Evolutionary conservation across 2,888 invertebrate genomes (phyloP).

Genomic region (Alentia gelatinosa): DNA sequence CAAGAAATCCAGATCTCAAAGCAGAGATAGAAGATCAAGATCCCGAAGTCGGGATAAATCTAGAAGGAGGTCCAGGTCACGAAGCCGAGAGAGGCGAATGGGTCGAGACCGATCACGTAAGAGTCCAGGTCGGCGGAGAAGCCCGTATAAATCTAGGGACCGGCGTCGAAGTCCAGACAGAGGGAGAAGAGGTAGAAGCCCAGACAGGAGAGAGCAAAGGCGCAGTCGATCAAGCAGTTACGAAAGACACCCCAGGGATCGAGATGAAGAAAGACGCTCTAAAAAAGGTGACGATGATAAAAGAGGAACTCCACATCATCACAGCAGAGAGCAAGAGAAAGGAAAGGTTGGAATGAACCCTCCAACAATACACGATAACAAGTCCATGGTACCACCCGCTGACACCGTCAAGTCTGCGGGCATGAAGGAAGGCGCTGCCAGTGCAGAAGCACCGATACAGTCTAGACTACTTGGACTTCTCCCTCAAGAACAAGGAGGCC

Average conservation of each 20-base stretch:
- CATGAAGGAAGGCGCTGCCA: not conserved
- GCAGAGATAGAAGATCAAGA: not conserved
- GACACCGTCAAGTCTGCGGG: not conserved
- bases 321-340: not conserved
- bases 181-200: not conserved
- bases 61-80: not conserved
- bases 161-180: not conserved
- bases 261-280: not conserved
- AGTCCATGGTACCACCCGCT: not conserved
- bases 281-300: not conserved
- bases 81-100: slow-evolving; percentile 4
- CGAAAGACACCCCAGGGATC: not conserved
- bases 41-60: not conserved
- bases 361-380: not conserved
- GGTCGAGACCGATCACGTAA: not conserved
- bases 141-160: not conserved
- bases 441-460: too few relatives aligned
- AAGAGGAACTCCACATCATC: not conserved
- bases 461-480: not conserved
- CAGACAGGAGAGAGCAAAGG: not conserved
- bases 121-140: slow-evolving; percentile 8
- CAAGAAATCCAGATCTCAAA: not conserved
- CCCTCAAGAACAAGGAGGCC: not conserved
- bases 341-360: not conserved
- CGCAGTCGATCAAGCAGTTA: slow-evolving; percentile 3